phyloP scores from a whole-genome alignment of 2,113 vertebrate genomes.

The Equus quagga region DNA sequence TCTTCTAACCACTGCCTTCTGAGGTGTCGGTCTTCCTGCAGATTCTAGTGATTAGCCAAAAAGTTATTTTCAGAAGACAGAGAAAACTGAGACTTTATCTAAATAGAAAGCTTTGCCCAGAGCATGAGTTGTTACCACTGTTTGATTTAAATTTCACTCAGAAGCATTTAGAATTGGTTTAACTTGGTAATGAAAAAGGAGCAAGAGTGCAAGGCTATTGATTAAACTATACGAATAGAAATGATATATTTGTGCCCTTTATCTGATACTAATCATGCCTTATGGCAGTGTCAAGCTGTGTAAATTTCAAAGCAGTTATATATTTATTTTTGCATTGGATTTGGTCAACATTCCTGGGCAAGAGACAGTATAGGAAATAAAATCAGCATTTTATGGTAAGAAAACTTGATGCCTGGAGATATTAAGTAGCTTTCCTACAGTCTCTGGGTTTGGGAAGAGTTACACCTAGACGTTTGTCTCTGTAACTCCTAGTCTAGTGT shows the following conservation, averaged over 20 bases:
- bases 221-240: constrained; percentile 15
- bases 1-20: background rate
- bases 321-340: constrained; percentile 5
- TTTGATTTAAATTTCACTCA: constrained; percentile 48
- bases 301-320: background rate
- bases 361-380: background rate
- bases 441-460: background rate
- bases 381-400: background rate
- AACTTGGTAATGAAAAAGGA: constrained; percentile 5
- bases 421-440: background rate
- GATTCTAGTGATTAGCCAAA: background rate
- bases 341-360: background rate
- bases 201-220: background rate
- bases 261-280: background rate
- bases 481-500: background rate
- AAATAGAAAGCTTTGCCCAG: constrained; percentile 1
- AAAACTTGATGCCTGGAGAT: background rate
- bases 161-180: constrained; percentile 27
- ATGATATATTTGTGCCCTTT: background rate
- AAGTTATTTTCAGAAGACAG: constrained; percentile 12
- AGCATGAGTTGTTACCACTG: background rate
- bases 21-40: background rate
- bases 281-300: background rate
- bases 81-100: constrained; percentile 26
- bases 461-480: background rate